A percentile compares a stretch with the other conserved stretches of the same genome.
Conservation (phyloP, 2,888 invertebrate species). For the Xestia ashworthii region DNA sequence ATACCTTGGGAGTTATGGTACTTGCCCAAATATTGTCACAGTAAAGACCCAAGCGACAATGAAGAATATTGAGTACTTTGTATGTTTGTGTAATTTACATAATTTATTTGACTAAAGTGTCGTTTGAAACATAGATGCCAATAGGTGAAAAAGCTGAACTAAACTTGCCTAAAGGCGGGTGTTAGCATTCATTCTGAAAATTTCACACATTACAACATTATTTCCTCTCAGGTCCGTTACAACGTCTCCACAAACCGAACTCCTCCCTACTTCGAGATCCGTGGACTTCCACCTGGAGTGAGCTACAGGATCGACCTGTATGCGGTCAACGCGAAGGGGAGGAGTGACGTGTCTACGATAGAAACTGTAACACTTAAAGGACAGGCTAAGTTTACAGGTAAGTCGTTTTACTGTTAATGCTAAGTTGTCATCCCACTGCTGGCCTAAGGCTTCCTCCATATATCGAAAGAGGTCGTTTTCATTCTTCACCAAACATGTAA, state of each 20-base stretch:
- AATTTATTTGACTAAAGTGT: neutral
- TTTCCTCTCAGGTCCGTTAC: constrained; percentile 87
- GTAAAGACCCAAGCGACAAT: neutral
- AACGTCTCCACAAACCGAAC: constrained; percentile 92
- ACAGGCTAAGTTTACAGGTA: constrained; percentile 96
- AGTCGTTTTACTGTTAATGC: neutral
- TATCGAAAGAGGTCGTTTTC: neutral
- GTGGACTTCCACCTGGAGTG: constrained; percentile 93
- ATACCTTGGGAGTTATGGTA: neutral
- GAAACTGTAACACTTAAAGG: constrained; percentile 96
- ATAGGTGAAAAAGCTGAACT: neutral
- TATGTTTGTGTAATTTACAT: neutral
- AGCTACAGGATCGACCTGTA: constrained; percentile 96
- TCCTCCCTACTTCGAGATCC: constrained; percentile 93
- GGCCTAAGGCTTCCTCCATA: neutral
- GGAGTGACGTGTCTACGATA: constrained; percentile 95
- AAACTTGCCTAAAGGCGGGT: neutral
- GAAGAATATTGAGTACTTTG: neutral
- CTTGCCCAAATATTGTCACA: too few relatives aligned
- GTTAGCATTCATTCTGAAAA: neutral
- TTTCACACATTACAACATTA: neutral
- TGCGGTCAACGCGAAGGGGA: constrained; percentile 96
- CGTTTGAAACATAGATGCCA: neutral
- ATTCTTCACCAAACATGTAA: too few relatives aligned
- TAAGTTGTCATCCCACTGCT: neutral